A percentile compares a stretch with the other conserved stretches of the same genome.
These are phyloP conservation scores for Tachyglossus aculeatus DNA, from an alignment of 2,797 vertebrate species.

Conservation along the genomic window DNA sequence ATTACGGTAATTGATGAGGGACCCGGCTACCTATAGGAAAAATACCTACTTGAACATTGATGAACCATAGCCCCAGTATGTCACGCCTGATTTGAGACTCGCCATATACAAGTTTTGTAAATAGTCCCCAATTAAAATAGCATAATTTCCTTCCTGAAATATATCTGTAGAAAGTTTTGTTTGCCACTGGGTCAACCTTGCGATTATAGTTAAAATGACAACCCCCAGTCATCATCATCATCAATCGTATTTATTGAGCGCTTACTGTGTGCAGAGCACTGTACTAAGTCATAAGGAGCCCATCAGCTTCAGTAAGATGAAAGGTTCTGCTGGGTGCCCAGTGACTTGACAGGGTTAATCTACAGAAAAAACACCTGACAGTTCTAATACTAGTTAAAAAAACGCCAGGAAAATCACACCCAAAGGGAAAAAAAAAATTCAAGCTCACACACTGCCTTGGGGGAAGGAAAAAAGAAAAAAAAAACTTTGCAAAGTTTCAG, in stretches of 20 bases:
- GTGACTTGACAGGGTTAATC: slow-evolving; percentile 46
- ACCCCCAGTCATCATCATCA: too few species aligned
- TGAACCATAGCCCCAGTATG: slow-evolving; percentile 11
- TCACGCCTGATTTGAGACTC: slow-evolving; percentile 57
- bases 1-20: slow-evolving; percentile 50
- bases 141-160: slow-evolving; percentile 47
- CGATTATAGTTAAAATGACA: slow-evolving; percentile 63
- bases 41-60: neutral
- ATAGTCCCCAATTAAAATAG: slow-evolving; percentile 34
- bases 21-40: slow-evolving; percentile 41
- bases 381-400: slow-evolving; percentile 29
- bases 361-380: slow-evolving; percentile 45
- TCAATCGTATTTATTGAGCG: too few species aligned
- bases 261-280: too few species aligned
- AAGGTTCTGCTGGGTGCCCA: slow-evolving; percentile 38
- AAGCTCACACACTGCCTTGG: neutral
- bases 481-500: slow-evolving; percentile 1
- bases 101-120: slow-evolving; percentile 47
- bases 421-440: neutral
- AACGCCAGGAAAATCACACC: neutral
- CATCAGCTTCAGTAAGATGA: slow-evolving; percentile 52
- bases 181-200: slow-evolving; percentile 60
- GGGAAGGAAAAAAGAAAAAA: neutral
- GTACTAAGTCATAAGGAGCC: slow-evolving; percentile 49
- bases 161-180: slow-evolving; percentile 56